A percentile compares a stretch with the other conserved stretches of the same genome.
Conservation (phyloP, 2,888 invertebrate genomes). For the Polyommatus iphigenia region DNA sequence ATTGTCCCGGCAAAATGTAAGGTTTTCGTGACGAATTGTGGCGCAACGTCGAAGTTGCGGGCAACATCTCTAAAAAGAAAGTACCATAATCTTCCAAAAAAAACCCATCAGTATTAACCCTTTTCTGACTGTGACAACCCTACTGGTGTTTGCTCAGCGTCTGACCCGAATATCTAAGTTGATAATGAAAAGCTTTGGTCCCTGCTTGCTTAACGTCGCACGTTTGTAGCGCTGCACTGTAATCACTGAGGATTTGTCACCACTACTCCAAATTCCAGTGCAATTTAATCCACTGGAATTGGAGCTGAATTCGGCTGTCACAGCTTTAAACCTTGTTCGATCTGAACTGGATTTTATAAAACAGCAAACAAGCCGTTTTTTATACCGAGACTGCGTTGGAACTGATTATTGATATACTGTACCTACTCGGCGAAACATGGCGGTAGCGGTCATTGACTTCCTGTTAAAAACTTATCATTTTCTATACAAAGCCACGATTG, state of each 20-base stretch:
- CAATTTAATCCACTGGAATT: background rate
- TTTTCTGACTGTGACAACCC: conserved; percentile 29
- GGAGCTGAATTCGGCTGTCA: too few relatives aligned
- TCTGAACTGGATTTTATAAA: background rate
- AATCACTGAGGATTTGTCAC: conserved; percentile 57
- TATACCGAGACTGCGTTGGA: too few relatives aligned
- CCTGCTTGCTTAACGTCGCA: conserved; percentile 47
- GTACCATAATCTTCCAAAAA: background rate
- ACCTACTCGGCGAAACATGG: too few relatives aligned
- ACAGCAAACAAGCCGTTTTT: background rate
- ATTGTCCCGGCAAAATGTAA: too few relatives aligned
- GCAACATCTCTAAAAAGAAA: too few relatives aligned
- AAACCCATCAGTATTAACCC: background rate
- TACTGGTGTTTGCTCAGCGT: conserved; percentile 46
- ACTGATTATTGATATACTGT: too few relatives aligned
- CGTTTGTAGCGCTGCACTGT: background rate
- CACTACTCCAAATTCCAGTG: conserved; percentile 33
- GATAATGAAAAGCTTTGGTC: conserved; percentile 72
- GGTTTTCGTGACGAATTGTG: too few relatives aligned
- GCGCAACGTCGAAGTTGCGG: too few relatives aligned
- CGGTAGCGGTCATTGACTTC: too few relatives aligned
- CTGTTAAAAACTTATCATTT: too few relatives aligned
- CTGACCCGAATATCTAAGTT: conserved; percentile 69
- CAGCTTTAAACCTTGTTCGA: too few relatives aligned
- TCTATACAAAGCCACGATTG: too few relatives aligned